Percentiles rank a stretch among this genome's conserved stretches.
These are phyloP conservation scores for Oreotrochilus melanogaster DNA, from an alignment of 2,113 vertebrate species.

Conservation along the genomic window DNA sequence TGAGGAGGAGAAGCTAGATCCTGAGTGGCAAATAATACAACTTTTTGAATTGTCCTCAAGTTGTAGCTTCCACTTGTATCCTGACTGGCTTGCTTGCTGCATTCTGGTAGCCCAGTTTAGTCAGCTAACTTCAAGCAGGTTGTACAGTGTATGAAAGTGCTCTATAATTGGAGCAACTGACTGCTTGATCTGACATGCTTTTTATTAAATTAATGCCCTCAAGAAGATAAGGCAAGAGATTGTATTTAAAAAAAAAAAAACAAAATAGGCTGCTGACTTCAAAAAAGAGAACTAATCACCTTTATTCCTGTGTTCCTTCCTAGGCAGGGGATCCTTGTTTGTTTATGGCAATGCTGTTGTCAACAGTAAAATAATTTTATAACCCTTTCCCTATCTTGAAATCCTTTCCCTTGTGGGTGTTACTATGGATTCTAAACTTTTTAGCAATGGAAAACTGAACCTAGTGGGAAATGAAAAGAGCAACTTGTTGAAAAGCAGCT, in stretches of 20 bases:
- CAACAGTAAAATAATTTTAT: conserved; percentile 64
- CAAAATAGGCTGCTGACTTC: background rate
- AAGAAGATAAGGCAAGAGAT: background rate
- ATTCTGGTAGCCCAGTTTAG: background rate
- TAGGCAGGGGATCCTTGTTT: conserved; percentile 58
- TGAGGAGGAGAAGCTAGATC: background rate
- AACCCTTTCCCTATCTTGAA: conserved; percentile 43
- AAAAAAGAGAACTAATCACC: background rate
- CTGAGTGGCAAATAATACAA: background rate
- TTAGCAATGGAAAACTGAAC: background rate
- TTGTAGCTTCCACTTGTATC: background rate
- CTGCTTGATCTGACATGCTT: conserved; percentile 56
- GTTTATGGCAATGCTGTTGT: conserved; percentile 65
- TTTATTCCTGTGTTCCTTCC: background rate
- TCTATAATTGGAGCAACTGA: conserved; percentile 40
- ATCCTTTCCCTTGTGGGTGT: conserved; percentile 57
- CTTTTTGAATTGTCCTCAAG: background rate
- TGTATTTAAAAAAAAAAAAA: conserved; percentile 28
- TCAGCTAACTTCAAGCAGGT: background rate
- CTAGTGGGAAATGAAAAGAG: background rate
- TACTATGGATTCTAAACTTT: background rate
- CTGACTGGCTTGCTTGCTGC: background rate
- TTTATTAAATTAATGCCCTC: conserved; percentile 56
- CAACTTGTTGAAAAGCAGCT: conserved; percentile 20
- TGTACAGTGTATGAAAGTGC: conserved; percentile 7